phyloP scores from a whole-genome alignment of 2,797 vertebrate species.

The Sylvilagus floridanus region DNA sequence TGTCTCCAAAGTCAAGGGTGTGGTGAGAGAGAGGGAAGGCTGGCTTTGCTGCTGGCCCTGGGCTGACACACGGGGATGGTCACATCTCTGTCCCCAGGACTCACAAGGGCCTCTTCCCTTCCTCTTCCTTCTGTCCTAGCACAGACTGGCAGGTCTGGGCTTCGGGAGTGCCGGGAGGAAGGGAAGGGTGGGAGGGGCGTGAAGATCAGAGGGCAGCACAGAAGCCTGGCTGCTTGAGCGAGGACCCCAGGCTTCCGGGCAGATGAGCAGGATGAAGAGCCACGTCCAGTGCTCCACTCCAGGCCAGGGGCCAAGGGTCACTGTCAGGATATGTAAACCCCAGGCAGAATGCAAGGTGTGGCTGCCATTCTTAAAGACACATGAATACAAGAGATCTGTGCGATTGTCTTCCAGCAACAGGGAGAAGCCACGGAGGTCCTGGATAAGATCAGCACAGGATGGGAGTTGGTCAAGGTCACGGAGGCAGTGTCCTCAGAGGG shows the following conservation, averaged over 20 bases:
- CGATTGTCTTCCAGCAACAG: not conserved
- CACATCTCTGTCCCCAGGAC: not conserved
- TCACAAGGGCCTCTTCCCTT: not conserved
- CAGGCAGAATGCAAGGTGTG: not conserved
- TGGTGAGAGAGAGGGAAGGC: not conserved
- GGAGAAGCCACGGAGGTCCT: not conserved
- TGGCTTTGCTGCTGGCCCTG: not conserved
- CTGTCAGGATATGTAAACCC: not conserved
- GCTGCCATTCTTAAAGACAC: not conserved
- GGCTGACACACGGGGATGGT: not conserved
- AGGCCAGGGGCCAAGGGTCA: not conserved
- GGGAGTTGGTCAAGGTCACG: not conserved
- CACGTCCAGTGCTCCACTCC: not conserved
- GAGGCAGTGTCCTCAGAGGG: not conserved
- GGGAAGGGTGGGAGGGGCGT: not conserved
- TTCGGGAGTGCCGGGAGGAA: conserved; percentile 18
- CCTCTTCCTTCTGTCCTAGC: not conserved
- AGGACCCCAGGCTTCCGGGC: conserved; percentile 2
- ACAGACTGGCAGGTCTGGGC: not conserved
- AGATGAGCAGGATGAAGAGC: not conserved
- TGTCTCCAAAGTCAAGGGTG: not conserved
- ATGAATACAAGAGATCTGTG: not conserved
- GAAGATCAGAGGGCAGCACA: not conserved
- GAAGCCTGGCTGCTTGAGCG: not conserved
- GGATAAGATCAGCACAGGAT: not conserved